Evolutionary conservation across 2,888 invertebrate species (phyloP), one percentile per base, ranked within the genome.

Genomic region (Cephus sareptanus): DNA sequence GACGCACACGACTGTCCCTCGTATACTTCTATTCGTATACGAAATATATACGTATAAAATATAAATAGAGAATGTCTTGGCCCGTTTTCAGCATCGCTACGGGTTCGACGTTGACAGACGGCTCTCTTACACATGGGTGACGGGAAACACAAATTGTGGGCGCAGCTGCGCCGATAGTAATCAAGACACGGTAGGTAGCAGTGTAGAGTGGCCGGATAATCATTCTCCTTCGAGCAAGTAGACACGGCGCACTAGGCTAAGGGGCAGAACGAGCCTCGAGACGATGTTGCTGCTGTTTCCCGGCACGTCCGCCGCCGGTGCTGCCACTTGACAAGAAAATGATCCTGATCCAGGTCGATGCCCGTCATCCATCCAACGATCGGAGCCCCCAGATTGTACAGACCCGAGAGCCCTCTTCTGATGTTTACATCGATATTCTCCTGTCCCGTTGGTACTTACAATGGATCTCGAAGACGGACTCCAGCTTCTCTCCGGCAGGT

Each of bases 81-180:
- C 74, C 76, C 76, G 76, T 73, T 75, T 78, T 77, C 80, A 75
- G 81, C 82, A 80, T 84, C 84, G 85, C 84, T 88, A 87, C 85
- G 86, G 83, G 82, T 12, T 83, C 85, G 90, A 90, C 90, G 87
- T 90, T 90, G 90, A 90, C 89, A 88, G 89, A 90, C 89, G 89
- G 89, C 88, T 90, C 89, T 89, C 88, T 90, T 90, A 89, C 87
- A 85, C 87, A 85, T 83, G 84, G 82, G 80, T 83, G 87, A 88
- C 88, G 85, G 86, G 85, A 83, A 88, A 87, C 88, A 87, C 87
- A 87, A 88, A 88, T 87, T 87, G 87, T 86, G 89, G 90, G 88
- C 88, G 90, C 90, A 90, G 90, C 90, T 90, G 89, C 86, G 85
- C 88, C 87, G 90, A 90, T 90, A 88, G 89, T 87, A 89, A 90